These are phyloP conservation scores for Ectemnius cavifrons DNA, from an alignment of 2,888 invertebrate genomes.

Conservation along the genomic window DNA sequence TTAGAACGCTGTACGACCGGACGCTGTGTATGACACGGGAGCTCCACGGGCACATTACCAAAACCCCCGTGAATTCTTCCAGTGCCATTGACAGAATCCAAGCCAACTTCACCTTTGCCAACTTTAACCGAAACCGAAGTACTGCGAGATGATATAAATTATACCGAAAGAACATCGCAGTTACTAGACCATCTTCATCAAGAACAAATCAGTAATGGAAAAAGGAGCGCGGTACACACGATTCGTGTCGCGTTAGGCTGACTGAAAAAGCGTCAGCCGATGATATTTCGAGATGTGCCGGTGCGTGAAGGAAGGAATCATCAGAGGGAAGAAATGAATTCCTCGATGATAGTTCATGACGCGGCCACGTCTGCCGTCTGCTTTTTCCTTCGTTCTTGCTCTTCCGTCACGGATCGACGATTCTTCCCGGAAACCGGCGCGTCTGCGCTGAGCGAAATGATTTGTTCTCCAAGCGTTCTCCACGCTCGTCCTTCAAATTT, in stretches of 20 bases:
- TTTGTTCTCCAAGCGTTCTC: slow-evolving; percentile 58
- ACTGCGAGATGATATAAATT: no score
- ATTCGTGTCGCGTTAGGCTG: neutral
- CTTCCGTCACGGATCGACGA: slow-evolving; percentile 66
- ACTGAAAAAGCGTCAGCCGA: neutral
- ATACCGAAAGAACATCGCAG: neutral
- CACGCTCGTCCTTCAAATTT: slow-evolving; percentile 57
- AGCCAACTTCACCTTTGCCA: slow-evolving; percentile 50
- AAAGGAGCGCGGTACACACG: neutral
- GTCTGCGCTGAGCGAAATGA: slow-evolving; percentile 53
- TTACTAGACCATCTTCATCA: neutral
- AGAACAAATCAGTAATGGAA: neutral
- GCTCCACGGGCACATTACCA: slow-evolving; percentile 77
- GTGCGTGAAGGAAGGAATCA: slow-evolving; percentile 20
- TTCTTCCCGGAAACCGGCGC: slow-evolving; percentile 68
- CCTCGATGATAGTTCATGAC: slow-evolving; percentile 45
- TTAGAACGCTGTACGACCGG: slow-evolving; percentile 67
- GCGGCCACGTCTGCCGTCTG: slow-evolving; percentile 28
- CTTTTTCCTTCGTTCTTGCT: slow-evolving; percentile 51
- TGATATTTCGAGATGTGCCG: neutral
- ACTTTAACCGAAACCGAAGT: no score
- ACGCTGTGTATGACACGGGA: slow-evolving; percentile 78
- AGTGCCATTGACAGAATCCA: slow-evolving; percentile 88
- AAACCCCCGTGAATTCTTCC: slow-evolving; percentile 91
- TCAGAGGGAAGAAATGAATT: slow-evolving; percentile 48